phyloP scores from a whole-genome alignment of 2,888 invertebrate species.

The Pseudococcus viburni region DNA sequence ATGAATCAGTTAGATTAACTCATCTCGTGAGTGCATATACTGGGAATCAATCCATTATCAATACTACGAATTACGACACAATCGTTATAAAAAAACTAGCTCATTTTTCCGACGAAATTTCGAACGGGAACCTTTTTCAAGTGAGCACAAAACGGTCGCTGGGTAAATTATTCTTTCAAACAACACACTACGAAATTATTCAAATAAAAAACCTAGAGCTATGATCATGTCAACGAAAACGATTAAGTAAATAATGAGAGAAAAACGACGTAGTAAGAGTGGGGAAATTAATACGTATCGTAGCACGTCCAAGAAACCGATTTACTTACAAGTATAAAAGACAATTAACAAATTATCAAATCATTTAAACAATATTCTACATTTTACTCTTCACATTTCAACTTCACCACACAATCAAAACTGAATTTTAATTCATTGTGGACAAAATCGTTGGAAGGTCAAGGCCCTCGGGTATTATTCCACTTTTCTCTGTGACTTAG shows the following conservation, averaged over 20 bases:
- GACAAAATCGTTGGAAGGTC: no score
- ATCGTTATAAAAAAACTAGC: neutral
- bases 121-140: neutral
- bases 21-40: neutral
- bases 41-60: neutral
- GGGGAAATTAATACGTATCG: slow-evolving; percentile 33
- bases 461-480: no score
- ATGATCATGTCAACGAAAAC: slow-evolving; percentile 41
- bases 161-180: neutral
- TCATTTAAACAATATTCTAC: slow-evolving; percentile 50
- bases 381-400: slow-evolving; percentile 54
- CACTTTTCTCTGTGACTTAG: no score
- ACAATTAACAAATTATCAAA: slow-evolving; percentile 26
- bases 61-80: neutral
- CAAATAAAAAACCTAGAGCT: neutral
- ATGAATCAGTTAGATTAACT: neutral
- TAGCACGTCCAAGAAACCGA: neutral
- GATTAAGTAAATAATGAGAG: slow-evolving; percentile 5
- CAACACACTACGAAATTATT: slow-evolving; percentile 6
- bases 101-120: neutral
- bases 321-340: slow-evolving; percentile 25
- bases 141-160: neutral
- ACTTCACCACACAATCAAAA: slow-evolving; percentile 51
- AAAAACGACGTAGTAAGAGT: slow-evolving; percentile 41
- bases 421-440: slow-evolving; percentile 48